Base-by-base conservation (phyloP, 2,888 invertebrate species). In the Diachrysia chrysitis region DNA sequence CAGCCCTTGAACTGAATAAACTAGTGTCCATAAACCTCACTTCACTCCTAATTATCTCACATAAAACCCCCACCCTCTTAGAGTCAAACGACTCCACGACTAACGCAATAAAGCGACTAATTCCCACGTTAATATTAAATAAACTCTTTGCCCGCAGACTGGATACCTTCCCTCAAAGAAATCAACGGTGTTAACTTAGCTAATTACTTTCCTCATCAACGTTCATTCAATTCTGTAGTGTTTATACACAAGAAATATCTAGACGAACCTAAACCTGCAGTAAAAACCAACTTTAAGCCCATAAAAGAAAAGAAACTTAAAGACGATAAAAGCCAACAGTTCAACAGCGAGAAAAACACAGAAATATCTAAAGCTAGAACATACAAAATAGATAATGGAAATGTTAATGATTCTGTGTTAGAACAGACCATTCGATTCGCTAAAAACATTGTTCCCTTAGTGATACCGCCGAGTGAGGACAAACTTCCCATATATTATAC, bases 351-450 rank as follows among this genome's bases (percentile, higher is more conserved):
- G 6, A 77, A 76, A 62, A 32, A 71, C 58, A 73, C 67, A 51
- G 77, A 75, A 57, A 0, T 29, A 0, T 67, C 69, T 35, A 79
- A 81, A 70, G 78, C 82, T 21, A 78, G 68, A 56, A 78, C 67
- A 42, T 42, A 80, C 37, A 81, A 85, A 71, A 70, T 73, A 10
- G 29, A 14, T n/a, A 64, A 29, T 61, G 53, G 67, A 12, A 73
- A 78, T 58, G 42, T 42, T n/a, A 86, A 87, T 67, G 87, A 90
- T 66, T 78, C 88, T 9, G 76, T 93, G n/a, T 42, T 92, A 35
- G 90, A 90, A 37, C 91, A 93, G 57, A 93, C 94, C 1, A 89
- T 93, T 53, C 82, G 82, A 71, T 93, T 94, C 71, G 92, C 93
- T 16, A 92, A 92, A 85, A 85, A 90, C 57, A 78, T 94, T 7